Evolutionary conservation across 2,113 vertebrate species (phyloP).

Genomic region (Pomatostomus ruficeps): DNA sequence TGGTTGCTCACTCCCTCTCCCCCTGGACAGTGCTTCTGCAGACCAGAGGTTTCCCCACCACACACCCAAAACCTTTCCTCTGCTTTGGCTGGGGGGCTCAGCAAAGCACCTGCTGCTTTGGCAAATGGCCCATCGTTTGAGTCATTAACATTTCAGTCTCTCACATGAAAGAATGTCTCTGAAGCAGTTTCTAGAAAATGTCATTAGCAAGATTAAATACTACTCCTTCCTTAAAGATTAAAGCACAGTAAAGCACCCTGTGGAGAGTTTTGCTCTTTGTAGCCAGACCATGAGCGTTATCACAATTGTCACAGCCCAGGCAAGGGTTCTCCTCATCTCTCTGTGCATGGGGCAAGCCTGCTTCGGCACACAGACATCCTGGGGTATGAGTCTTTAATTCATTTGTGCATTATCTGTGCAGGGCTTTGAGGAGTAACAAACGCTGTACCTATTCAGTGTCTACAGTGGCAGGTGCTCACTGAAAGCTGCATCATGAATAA

Average conservation of each 20-base stretch:
- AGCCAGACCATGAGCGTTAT: background rate
- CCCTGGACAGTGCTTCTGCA: background rate
- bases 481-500: background rate
- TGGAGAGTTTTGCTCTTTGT: background rate
- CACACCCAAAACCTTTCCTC: background rate
- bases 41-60: background rate
- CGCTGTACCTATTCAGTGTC: background rate
- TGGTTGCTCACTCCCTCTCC: background rate
- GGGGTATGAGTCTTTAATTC: background rate
- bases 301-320: background rate
- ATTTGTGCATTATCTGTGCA: background rate
- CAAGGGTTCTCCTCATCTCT: background rate
- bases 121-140: background rate
- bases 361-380: background rate
- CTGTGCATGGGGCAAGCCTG: background rate
- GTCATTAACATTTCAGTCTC: background rate
- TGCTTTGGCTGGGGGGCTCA: background rate
- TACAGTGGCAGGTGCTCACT: accelerated
- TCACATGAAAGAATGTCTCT: background rate
- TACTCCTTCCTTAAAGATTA: background rate
- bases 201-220: background rate
- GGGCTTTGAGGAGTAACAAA: background rate
- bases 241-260: background rate
- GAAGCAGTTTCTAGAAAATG: background rate
- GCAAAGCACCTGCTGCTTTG: background rate